A percentile compares a stretch with the other conserved stretches of the same genome.
Conservation (phyloP, 2,113 vertebrate species). For the Hassar affinis region DNA sequence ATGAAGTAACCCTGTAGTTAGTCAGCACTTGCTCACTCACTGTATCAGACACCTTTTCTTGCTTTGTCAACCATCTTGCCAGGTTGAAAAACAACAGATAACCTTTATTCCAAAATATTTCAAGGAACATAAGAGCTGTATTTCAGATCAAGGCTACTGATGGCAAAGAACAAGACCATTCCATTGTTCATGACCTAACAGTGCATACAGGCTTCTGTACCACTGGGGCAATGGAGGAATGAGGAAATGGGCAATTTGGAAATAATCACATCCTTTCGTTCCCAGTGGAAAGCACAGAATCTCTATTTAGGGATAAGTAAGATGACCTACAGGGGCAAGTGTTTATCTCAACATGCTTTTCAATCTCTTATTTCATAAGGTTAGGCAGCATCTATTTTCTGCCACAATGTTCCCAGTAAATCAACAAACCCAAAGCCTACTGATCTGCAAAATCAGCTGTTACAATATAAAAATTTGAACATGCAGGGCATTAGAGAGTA, state of each 20-base stretch:
- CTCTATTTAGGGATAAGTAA: constrained; percentile 38
- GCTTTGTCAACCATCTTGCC: not conserved
- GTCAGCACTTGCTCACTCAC: not conserved
- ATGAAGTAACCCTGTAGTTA: not conserved
- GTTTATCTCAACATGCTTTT: not conserved
- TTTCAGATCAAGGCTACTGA: not conserved
- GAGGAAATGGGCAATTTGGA: constrained; percentile 47
- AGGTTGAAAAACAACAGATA: not conserved
- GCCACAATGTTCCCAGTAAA: not conserved
- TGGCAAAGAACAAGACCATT: not conserved
- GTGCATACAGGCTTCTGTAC: constrained; percentile 1
- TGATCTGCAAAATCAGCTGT: not conserved
- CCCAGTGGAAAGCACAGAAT: constrained; percentile 11
- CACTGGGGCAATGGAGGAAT: constrained; percentile 7
- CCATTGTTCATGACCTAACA: not conserved
- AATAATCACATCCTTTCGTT: constrained; percentile 40
- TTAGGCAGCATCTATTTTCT: not conserved
- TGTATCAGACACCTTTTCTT: not conserved
- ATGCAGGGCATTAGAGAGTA: not conserved
- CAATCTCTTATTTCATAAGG: constrained; percentile 7
- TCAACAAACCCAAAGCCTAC: not conserved
- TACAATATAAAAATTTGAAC: not conserved
- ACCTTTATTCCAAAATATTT: not conserved
- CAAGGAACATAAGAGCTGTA: not conserved
- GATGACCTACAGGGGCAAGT: not conserved